Evolutionary conservation across 2,797 vertebrate genomes (phyloP).

Genomic region (Karalla daura): DNA sequence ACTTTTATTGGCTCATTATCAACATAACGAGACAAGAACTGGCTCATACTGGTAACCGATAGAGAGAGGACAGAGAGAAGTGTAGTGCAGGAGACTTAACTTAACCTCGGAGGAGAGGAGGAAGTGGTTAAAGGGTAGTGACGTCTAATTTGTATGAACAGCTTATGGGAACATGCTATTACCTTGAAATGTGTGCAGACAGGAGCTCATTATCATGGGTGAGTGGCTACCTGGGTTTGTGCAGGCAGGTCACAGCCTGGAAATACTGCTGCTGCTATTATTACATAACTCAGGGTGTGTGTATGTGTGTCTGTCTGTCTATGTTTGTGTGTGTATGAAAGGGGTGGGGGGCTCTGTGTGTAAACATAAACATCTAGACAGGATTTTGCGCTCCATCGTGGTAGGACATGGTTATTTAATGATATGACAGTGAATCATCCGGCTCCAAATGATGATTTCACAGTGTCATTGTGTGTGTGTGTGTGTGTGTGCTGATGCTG

Average conservation of each 20-base stretch:
- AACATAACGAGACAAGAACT: not conserved
- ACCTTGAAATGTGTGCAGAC: not conserved
- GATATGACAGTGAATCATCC: not conserved
- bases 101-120: not conserved
- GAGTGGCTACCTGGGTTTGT: not conserved
- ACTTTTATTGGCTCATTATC: no score
- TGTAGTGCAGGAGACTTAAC: not conserved
- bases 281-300: slow-evolving; percentile 41
- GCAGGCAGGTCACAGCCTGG: slow-evolving; percentile 1
- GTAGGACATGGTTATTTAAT: not conserved
- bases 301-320: slow-evolving; percentile 2
- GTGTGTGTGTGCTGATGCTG: slow-evolving; percentile 8
- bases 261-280: slow-evolving; percentile 1
- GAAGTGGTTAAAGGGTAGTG: not conserved
- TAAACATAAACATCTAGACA: slow-evolving; percentile 7
- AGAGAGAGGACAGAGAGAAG: accelerated
- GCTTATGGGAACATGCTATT: no score
- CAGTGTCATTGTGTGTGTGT: not conserved
- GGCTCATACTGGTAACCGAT: not conserved
- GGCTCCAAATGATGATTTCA: not conserved
- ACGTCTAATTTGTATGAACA: no score
- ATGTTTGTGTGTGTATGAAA: not conserved
- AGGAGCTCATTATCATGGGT: not conserved
- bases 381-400: not conserved
- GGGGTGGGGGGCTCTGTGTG: no score